Percentiles rank a stretch among this genome's conserved stretches.
These are phyloP conservation scores for Pleuronectes platessa DNA, from an alignment of 2,113 vertebrate species.

Conservation along the genomic window DNA sequence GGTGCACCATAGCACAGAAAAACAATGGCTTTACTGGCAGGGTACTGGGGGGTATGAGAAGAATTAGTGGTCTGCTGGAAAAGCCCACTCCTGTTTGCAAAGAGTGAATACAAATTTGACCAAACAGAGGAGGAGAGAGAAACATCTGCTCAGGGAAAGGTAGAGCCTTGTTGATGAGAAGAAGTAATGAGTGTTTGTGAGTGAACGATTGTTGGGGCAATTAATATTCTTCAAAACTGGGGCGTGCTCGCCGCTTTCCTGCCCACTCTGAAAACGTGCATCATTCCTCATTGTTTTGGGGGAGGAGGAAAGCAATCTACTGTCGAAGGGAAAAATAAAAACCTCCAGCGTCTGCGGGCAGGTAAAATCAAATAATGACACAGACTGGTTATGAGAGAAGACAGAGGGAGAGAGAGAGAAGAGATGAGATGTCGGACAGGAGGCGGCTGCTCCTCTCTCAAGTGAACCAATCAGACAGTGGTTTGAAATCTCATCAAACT, in stretches of 20 bases:
- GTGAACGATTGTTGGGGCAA: conserved; percentile 28
- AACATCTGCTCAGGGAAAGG: background rate
- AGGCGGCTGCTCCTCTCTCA: background rate
- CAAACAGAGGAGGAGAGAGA: background rate
- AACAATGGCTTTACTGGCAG: too few species aligned
- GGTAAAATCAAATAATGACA: conserved; percentile 24
- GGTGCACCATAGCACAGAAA: too few species aligned
- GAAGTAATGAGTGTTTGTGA: conserved; percentile 29
- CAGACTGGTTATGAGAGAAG: background rate
- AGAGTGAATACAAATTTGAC: background rate
- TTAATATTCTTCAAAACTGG: conserved; percentile 53
- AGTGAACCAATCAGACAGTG: background rate
- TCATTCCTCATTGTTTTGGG: conserved; percentile 48
- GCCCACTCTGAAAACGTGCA: conserved; percentile 31
- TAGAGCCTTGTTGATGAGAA: conserved; percentile 11
- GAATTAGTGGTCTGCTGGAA: background rate
- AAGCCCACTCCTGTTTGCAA: background rate
- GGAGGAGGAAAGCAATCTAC: conserved; percentile 7
- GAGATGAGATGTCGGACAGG: conserved; percentile 27
- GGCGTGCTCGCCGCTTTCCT: conserved; percentile 10
- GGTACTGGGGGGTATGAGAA: too few species aligned
- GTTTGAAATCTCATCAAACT: conserved; percentile 11
- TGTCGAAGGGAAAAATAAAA: background rate
- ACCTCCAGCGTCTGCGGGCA: background rate
- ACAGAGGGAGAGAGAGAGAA: conserved; percentile 5